Conservation (phyloP, 1,140 invertebrate genomes). For the Drosophila chauvacae region DNA sequence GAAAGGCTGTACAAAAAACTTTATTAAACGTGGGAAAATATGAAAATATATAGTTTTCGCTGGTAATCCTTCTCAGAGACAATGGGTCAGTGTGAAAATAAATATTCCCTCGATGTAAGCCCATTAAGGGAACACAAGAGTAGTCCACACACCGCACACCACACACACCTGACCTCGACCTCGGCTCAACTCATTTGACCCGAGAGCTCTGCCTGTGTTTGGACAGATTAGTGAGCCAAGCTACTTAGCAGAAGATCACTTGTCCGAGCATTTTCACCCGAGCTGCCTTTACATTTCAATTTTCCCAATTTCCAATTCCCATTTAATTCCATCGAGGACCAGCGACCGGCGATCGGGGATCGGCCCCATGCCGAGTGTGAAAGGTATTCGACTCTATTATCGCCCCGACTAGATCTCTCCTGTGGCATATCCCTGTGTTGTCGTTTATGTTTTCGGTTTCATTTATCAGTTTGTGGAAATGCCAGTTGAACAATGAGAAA, state of each 20-base stretch:
- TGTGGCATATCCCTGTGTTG: slow-evolving; percentile 41
- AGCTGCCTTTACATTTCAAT: slow-evolving; percentile 68
- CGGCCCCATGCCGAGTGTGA: slow-evolving; percentile 78
- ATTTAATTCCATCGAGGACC: slow-evolving; percentile 44
- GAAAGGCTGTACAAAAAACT: neutral
- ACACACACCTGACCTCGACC: slow-evolving; percentile 58
- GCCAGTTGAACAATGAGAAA: slow-evolving; percentile 74
- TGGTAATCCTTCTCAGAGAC: slow-evolving; percentile 60
- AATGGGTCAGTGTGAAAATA: slow-evolving; percentile 51
- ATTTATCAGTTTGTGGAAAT: slow-evolving; percentile 78
- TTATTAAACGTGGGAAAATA: slow-evolving; percentile 71
- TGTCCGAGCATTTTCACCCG: slow-evolving; percentile 43
- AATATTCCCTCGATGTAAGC: slow-evolving; percentile 36
- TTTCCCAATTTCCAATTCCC: slow-evolving; percentile 37
- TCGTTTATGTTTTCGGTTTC: slow-evolving; percentile 70
- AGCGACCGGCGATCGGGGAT: slow-evolving; percentile 25
- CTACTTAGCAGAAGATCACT: slow-evolving; percentile 72
- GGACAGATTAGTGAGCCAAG: slow-evolving; percentile 69
- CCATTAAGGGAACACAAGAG: slow-evolving; percentile 39
- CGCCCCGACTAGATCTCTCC: slow-evolving; percentile 70
- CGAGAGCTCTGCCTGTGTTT: slow-evolving; percentile 50
- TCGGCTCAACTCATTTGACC: slow-evolving; percentile 23
- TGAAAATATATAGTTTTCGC: slow-evolving; percentile 54
- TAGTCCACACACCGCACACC: neutral
- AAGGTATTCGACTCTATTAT: slow-evolving; percentile 61